Conservation (phyloP, 2,888 invertebrate genomes). For the Dendrolimus houi region DNA sequence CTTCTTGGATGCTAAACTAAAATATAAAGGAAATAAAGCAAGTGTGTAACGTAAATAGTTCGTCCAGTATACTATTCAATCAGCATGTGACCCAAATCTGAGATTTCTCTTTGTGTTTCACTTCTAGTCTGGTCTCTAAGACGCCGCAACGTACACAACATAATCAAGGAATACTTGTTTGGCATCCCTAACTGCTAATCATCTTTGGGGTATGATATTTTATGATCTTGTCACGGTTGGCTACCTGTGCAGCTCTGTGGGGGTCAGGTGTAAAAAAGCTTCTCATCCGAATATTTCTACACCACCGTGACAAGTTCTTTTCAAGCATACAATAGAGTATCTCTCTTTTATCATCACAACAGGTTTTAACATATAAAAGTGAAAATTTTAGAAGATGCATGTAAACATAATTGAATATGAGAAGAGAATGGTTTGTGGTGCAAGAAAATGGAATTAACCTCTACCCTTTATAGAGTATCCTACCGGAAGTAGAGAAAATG, state of each 20-base stretch:
- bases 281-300: conserved; percentile 18
- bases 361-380: neutral
- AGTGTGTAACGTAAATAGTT: conserved; percentile 1
- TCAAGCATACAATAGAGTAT: neutral
- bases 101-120: conserved; percentile 67
- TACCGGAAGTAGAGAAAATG: conserved; percentile 50
- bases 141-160: conserved; percentile 15
- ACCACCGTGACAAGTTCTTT: neutral
- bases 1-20: neutral
- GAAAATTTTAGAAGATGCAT: conserved; percentile 18
- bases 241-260: conserved; percentile 50
- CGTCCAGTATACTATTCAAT: conserved; percentile 45
- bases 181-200: conserved; percentile 7
- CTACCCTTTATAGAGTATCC: conserved; percentile 31
- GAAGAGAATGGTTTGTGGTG: conserved; percentile 23
- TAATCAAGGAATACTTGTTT: conserved; percentile 11
- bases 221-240: conserved; percentile 57
- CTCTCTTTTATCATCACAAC: neutral
- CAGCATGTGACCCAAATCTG: conserved; percentile 75
- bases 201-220: conserved; percentile 32
- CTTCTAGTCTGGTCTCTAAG: conserved; percentile 29
- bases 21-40: conserved; percentile 8
- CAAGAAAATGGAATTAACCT: conserved; percentile 37
- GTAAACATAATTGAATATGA: conserved; percentile 13
- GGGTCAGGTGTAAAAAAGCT: conserved; percentile 45